phyloP scores from a whole-genome alignment of 2,113 vertebrate genomes.

The Atrichornis clamosus region DNA sequence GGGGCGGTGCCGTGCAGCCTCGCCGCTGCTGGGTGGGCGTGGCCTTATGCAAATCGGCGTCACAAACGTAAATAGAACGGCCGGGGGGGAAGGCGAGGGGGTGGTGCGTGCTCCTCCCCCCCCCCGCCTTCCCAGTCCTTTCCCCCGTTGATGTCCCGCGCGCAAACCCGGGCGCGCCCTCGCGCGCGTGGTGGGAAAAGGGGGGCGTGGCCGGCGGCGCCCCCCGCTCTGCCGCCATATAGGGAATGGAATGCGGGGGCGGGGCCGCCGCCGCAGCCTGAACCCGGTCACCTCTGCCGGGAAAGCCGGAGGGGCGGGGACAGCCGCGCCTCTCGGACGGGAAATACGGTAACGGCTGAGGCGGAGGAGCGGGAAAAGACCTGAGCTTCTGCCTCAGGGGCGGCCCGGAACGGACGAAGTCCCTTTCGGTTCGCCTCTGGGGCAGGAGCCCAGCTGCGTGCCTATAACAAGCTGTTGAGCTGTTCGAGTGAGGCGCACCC shows the following conservation, averaged over 20 bases:
- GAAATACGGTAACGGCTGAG: not conserved
- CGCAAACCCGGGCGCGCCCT: not conserved
- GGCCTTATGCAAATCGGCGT: slow-evolving; percentile 17
- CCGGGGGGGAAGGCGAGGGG: no score
- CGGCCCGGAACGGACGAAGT: accelerated
- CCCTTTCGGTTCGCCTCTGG: no score
- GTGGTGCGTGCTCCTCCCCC: accelerated
- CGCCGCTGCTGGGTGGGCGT: not conserved
- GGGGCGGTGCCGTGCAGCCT: slow-evolving; percentile 40
- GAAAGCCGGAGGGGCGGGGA: not conserved
- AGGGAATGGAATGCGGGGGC: slow-evolving; percentile 6
- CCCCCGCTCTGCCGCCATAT: not conserved
- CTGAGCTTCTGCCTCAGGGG: no score
- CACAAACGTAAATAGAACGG: slow-evolving; percentile 71
- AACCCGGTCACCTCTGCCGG: not conserved
- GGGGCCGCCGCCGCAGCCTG: not conserved
- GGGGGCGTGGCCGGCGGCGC: not conserved
- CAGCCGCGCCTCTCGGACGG: accelerated
- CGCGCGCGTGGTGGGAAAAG: not conserved
- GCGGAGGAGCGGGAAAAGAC: accelerated
- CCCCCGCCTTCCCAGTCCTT: accelerated
- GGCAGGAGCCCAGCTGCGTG: not conserved
- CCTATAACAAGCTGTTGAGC: not conserved
- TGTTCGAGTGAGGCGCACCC: not conserved
- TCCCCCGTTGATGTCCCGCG: not conserved